phyloP scores from a whole-genome alignment of 2,113 vertebrate genomes.

The Camelus dromedarius region DNA sequence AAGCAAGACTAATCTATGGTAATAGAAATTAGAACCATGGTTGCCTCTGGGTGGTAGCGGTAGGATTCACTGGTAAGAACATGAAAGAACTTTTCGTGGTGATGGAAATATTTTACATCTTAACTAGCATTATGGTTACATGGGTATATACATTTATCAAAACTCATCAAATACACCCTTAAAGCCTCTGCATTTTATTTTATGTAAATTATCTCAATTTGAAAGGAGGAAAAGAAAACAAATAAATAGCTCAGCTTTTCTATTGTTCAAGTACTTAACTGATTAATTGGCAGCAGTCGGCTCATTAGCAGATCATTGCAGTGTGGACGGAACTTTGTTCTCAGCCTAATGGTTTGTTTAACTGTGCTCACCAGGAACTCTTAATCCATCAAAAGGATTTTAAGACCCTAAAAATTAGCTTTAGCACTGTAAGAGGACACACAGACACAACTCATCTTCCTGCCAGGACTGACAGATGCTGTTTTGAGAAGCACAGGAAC shows the following conservation, averaged over 20 bases:
- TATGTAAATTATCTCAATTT: not conserved
- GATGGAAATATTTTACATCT: not conserved
- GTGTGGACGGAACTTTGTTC: slow-evolving; percentile 8
- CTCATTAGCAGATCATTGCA: not conserved
- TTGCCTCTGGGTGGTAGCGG: not conserved
- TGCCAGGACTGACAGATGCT: not conserved
- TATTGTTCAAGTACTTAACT: not conserved
- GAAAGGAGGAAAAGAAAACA: not conserved
- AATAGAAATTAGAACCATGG: not conserved
- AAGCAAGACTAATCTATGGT: not conserved
- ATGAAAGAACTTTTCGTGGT: not conserved
- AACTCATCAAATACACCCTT: not conserved
- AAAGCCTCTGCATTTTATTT: not conserved
- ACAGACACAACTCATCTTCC: not conserved
- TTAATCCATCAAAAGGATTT: slow-evolving; percentile 36
- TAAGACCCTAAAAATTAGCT: slow-evolving; percentile 25
- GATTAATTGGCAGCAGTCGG: not conserved
- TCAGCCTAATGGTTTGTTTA: slow-evolving; percentile 44
- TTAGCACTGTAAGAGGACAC: not conserved
- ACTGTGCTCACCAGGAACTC: slow-evolving; percentile 55
- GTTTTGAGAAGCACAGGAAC: not conserved
- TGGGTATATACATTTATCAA: not conserved
- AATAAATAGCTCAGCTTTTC: not conserved
- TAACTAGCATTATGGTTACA: not conserved
- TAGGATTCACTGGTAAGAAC: not conserved